phyloP scores from a whole-genome alignment of 2,113 vertebrate species.

The Aldabrachelys gigantea region DNA sequence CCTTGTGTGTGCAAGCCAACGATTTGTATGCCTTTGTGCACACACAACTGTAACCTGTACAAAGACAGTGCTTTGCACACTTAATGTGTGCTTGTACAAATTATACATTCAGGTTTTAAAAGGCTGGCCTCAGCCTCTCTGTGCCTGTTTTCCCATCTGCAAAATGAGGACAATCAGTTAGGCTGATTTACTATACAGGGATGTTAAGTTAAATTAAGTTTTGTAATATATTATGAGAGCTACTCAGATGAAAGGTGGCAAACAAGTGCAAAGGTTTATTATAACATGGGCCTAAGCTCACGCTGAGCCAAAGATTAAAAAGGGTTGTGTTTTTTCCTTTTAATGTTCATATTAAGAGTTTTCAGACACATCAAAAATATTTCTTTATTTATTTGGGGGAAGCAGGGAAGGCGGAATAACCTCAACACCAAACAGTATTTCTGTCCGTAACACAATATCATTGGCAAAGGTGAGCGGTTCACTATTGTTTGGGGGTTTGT shows the following conservation, averaged over 20 bases:
- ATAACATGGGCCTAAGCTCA: slow-evolving; percentile 28
- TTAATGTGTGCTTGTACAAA: not conserved
- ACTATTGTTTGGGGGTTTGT: slow-evolving; percentile 53
- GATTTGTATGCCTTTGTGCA: rapidly evolving
- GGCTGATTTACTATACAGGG: not conserved
- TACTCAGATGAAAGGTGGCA: slow-evolving; percentile 53
- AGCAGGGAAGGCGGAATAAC: slow-evolving; percentile 40
- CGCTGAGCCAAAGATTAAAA: not conserved
- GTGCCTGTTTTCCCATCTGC: rapidly evolving
- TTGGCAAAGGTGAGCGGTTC: not conserved
- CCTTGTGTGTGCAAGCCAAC: rapidly evolving
- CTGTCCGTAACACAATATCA: slow-evolving; percentile 37
- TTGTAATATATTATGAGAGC: not conserved
- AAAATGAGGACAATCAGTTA: not conserved
- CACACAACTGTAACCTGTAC: not conserved
- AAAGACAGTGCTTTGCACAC: not conserved
- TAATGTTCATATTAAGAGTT: not conserved
- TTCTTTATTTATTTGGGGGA: not conserved
- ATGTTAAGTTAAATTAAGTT: not conserved
- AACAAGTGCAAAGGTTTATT: not conserved
- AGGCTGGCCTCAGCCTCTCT: not conserved
- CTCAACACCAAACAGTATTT: slow-evolving; percentile 41
- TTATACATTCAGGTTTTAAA: not conserved
- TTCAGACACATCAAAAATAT: not conserved
- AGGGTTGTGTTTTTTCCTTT: not conserved